Evolutionary conservation across 2,888 invertebrate genomes (phyloP), one percentile per base, ranked within the genome.

Genomic region (Pantelozetes paolii): DNA sequence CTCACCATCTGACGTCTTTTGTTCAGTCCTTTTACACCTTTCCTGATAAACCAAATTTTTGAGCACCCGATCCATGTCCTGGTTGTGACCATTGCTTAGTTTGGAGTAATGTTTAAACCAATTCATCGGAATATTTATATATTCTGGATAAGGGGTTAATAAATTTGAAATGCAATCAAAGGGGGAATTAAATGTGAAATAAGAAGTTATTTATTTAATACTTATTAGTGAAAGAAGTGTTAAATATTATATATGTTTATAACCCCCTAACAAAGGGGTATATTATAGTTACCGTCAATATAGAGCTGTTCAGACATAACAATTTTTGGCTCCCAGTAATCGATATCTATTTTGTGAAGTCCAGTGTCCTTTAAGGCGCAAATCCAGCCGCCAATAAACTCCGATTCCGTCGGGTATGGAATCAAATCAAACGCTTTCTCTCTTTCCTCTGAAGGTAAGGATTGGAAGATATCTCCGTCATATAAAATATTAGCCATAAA

Each of bases 401-500:
- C 48, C n/a, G 20, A n/a, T 71, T 71, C 71, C 20, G 48, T 32
- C 30, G 71, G 71, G 30, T 71, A 71, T n/a, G 48, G 54, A 1
- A 71, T n/a, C 26, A 54, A 71, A 28, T 71, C 71, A 32, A 13
- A 67, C 1, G 67, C 67, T 23, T 67, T 67, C 32, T 40, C 13
- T 23, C 15, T n/a, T 9, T 67, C 67, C 15, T 6, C 3, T 9
- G 2, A 1, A 2, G 67, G 26, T 36, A 67, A 23, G 23, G 1
- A n/a, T n/a, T 40, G 42, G 15, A 67, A 67, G 36, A 73, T 73
- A 23, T 73, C 73, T n/a, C 74, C 74, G 45, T 70, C 69, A 26
- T 74, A 74, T 28, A 74, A 54, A 26, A 74, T 54, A 54, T 74
- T 67, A n/a, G 40, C 67, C 40, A 67, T 54, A 74, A 74, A 70